Conservation (phyloP, 2,113 vertebrate genomes). For the Anarrhichthys ocellatus region DNA sequence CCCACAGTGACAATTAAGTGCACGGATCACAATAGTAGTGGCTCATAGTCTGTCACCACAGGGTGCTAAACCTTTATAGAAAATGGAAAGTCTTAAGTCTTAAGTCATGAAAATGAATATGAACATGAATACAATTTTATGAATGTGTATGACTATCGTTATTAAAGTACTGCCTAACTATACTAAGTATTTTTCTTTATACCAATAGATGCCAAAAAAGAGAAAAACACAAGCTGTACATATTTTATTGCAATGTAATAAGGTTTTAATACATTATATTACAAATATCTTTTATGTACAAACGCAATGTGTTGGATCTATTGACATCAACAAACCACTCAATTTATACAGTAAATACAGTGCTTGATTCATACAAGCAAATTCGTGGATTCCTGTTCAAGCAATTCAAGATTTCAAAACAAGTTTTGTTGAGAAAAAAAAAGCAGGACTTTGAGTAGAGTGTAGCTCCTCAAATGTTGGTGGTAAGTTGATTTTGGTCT, state of each 20-base stretch:
- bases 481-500: constrained; percentile 1
- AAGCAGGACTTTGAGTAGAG: constrained; percentile 22
- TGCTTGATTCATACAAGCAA: constrained; percentile 78
- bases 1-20: not conserved
- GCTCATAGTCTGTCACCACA: not conserved
- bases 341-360: constrained; percentile 86
- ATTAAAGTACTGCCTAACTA: not conserved
- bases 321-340: constrained; percentile 74
- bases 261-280: constrained; percentile 81
- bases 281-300: constrained; percentile 84
- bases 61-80: not conserved
- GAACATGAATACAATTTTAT: not conserved
- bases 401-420: constrained; percentile 62
- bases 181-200: not conserved
- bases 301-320: constrained; percentile 72
- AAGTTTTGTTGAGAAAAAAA: constrained; percentile 21
- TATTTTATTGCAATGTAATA: constrained; percentile 78
- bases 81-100: too few relatives aligned
- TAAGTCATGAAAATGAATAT: not conserved
- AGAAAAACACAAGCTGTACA: constrained; percentile 68
- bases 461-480: not conserved
- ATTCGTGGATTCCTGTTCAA: constrained; percentile 62
- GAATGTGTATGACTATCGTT: not conserved
- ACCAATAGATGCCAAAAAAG: not conserved
- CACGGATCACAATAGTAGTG: not conserved